phyloP scores from a whole-genome alignment of 2,113 vertebrate genomes.

The Seriola rivoliana region DNA sequence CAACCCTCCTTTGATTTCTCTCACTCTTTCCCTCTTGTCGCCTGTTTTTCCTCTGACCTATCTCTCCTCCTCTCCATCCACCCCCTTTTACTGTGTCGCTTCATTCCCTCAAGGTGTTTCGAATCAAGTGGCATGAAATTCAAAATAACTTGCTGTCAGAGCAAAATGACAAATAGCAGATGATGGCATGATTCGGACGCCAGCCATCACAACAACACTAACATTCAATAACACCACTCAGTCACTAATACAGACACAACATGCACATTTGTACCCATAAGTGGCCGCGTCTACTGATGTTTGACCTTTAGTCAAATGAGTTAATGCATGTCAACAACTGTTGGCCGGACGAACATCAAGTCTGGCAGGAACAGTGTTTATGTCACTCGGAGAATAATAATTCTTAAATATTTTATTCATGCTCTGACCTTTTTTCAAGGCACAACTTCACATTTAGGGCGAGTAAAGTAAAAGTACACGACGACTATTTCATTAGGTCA shows the following conservation, averaged over 20 bases:
- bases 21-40: background rate
- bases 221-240: background rate
- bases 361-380: too few relatives aligned
- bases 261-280: too few relatives aligned
- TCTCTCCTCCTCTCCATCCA: background rate
- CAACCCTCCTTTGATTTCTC: background rate
- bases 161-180: background rate
- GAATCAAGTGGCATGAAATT: slow-evolving; percentile 12
- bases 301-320: background rate
- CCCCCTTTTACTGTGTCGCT: background rate
- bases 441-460: too few relatives aligned
- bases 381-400: too few relatives aligned
- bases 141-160: slow-evolving; percentile 9
- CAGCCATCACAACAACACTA: background rate
- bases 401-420: background rate
- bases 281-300: too few relatives aligned
- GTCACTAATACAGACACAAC: background rate
- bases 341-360: too few relatives aligned
- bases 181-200: background rate
- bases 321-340: too few relatives aligned
- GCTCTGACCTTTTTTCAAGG: background rate
- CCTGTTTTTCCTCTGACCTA: background rate
- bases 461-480: too few relatives aligned
- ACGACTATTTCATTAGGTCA: background rate
- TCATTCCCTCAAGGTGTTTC: background rate